phyloP scores from a whole-genome alignment of 2,797 vertebrate genomes.

The Gobionotothen gibberifrons region DNA sequence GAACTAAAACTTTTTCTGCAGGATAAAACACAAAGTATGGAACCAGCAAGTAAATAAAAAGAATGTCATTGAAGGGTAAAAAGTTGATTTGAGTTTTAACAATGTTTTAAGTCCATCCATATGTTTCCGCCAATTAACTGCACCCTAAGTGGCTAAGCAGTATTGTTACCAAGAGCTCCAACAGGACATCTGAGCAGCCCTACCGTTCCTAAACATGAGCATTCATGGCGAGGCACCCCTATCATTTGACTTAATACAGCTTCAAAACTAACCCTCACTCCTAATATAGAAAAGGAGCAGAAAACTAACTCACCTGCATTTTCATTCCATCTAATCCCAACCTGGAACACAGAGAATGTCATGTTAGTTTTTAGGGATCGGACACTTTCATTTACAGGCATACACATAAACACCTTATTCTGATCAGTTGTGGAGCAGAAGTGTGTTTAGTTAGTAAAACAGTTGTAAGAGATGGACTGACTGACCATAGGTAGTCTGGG shows the following conservation, averaged over 20 bases:
- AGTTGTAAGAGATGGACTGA: background rate
- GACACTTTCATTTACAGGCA: background rate
- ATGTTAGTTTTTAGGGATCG: background rate
- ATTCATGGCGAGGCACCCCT: background rate
- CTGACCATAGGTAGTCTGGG: slow-evolving; percentile 96
- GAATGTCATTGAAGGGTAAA: background rate
- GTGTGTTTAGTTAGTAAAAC: background rate
- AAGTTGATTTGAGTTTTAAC: background rate
- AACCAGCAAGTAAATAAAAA: background rate
- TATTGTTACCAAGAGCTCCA: background rate
- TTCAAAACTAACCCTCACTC: background rate
- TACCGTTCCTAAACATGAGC: background rate
- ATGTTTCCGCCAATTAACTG: background rate
- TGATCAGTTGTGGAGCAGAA: background rate
- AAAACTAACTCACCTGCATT: slow-evolving; percentile 89
- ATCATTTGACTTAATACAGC: background rate
- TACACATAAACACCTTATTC: background rate
- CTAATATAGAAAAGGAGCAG: background rate
- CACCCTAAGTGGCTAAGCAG: background rate
- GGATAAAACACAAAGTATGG: background rate
- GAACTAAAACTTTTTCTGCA: too few relatives aligned
- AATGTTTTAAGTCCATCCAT: background rate
- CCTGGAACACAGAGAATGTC: slow-evolving; percentile 79
- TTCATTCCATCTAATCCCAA: slow-evolving; percentile 95
- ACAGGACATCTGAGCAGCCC: background rate